These are phyloP conservation scores for Coluber constrictor DNA, from an alignment of 2,797 vertebrate species.

Conservation along the genomic window DNA sequence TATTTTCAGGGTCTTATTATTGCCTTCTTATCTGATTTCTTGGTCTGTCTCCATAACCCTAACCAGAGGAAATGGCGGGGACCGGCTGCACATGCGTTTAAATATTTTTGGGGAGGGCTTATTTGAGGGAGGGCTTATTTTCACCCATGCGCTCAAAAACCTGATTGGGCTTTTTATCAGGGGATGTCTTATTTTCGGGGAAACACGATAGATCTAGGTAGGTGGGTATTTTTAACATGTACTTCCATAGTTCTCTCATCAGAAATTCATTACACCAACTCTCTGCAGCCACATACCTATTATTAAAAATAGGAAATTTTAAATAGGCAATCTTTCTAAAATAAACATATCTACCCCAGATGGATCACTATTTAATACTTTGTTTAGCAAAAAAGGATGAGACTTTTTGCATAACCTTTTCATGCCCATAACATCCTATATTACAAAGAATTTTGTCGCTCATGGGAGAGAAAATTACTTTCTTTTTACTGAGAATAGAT, in stretches of 20 bases:
- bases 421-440: conserved; percentile 64
- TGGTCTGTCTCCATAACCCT: too few relatives aligned
- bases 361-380: conserved; percentile 73
- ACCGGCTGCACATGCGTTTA: too few relatives aligned
- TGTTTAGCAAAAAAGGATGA: conserved; percentile 70
- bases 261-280: conserved; percentile 73
- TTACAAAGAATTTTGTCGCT: conserved; percentile 61
- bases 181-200: too few relatives aligned
- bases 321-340: conserved; percentile 78
- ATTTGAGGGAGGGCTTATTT: too few relatives aligned
- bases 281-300: conserved; percentile 71
- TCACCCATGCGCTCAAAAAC: too few relatives aligned
- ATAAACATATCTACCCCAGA: conserved; percentile 80
- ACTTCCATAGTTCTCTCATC: conserved; percentile 73
- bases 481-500: conserved; percentile 57
- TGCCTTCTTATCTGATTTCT: too few relatives aligned
- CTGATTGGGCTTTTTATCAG: too few relatives aligned
- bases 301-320: conserved; percentile 78
- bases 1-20: too few relatives aligned
- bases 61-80: too few relatives aligned
- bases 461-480: conserved; percentile 65
- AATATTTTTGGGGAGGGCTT: too few relatives aligned
- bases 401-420: conserved; percentile 71
- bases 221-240: conserved; percentile 76
- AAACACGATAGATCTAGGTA: not conserved